These are phyloP conservation scores for Pantherophis guttatus DNA, from an alignment of 2,113 vertebrate genomes.

Conservation along the genomic window DNA sequence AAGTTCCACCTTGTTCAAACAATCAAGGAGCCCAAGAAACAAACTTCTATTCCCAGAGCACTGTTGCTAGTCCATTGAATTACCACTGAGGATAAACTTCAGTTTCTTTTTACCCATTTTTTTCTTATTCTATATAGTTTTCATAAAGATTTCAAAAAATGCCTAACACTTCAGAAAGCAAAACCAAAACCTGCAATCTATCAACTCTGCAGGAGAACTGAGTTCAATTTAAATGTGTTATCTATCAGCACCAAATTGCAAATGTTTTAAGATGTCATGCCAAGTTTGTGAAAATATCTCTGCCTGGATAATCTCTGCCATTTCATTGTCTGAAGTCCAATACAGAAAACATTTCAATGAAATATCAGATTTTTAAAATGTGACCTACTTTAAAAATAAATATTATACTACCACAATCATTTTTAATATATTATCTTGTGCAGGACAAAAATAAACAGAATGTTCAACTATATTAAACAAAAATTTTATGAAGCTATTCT, in stretches of 20 bases:
- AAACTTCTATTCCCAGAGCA: constrained; percentile 25
- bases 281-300: constrained; percentile 9
- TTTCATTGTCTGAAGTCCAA: background rate
- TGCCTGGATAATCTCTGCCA: background rate
- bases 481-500: constrained; percentile 2
- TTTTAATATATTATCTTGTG: background rate
- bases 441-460: background rate
- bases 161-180: background rate
- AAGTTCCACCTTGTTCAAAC: background rate
- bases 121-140: background rate
- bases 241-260: background rate
- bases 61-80: constrained; percentile 23
- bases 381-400: background rate
- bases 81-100: background rate
- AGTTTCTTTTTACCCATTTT: constrained; percentile 21
- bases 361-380: background rate
- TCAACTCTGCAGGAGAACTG: constrained; percentile 3
- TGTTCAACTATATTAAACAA: background rate
- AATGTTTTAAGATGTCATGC: background rate
- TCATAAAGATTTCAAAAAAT: constrained; percentile 17
- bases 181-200: constrained; percentile 16
- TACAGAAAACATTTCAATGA: constrained; percentile 12
- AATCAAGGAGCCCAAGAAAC: constrained; percentile 10
- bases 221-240: background rate
- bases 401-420: background rate